phyloP scores from a whole-genome alignment of 2,888 invertebrate species.

The Catonia carolina region DNA sequence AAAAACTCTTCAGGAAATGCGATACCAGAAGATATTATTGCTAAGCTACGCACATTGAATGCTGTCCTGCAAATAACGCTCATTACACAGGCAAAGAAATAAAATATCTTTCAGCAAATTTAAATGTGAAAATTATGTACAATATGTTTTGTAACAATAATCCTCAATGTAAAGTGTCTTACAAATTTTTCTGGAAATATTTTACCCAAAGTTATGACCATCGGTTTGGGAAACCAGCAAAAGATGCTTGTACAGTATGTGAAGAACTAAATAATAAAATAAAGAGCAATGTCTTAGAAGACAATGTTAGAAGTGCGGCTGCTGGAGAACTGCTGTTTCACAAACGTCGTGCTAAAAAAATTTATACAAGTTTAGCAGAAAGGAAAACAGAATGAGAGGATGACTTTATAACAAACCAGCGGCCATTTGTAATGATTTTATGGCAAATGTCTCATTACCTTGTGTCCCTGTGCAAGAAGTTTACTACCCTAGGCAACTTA shows the following conservation, averaged over 20 bases:
- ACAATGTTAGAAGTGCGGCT: neutral
- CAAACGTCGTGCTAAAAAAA: slow-evolving; percentile 4
- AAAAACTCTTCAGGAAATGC: slow-evolving; percentile 10
- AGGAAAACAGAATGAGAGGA: neutral
- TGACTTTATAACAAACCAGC: neutral
- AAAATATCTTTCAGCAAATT: neutral
- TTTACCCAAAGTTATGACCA: neutral
- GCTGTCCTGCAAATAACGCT: too few species aligned
- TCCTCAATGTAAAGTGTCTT: neutral
- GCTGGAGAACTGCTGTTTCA: neutral
- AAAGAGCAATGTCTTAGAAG: neutral
- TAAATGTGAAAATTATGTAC: neutral
- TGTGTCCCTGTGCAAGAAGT: slow-evolving; percentile 16
- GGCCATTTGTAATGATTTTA: slow-evolving; percentile 17
- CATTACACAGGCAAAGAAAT: neutral
- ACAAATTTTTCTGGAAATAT: neutral
- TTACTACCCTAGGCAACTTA: slow-evolving; percentile 18
- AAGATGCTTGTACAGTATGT: neutral
- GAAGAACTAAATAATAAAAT: neutral
- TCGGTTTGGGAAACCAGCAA: neutral
- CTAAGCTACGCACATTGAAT: neutral
- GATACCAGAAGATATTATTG: slow-evolving; percentile 1
- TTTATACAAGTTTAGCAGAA: neutral
- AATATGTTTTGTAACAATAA: neutral
- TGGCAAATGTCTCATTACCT: slow-evolving; percentile 17